Percentiles rank a stretch among this genome's conserved stretches.
phyloP scores from a whole-genome alignment of 2,888 invertebrate genomes.

The Polydrusus tereticollis region DNA sequence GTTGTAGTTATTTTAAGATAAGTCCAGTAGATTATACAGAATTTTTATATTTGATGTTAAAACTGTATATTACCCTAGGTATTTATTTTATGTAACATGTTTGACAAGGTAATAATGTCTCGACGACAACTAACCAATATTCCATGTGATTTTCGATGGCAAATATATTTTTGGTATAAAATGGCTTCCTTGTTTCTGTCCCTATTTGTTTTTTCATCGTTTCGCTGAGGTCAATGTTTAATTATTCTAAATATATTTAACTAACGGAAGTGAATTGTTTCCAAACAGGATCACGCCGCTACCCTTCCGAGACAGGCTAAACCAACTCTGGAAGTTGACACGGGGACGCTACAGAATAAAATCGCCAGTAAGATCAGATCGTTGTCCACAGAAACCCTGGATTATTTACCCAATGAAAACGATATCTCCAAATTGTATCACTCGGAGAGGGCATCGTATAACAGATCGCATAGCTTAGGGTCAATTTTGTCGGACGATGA shows the following conservation, averaged over 20 bases:
- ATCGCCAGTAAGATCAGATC: slow-evolving; percentile 18
- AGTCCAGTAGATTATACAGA: slow-evolving; percentile 56
- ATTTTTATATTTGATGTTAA: slow-evolving; percentile 59
- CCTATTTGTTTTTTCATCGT: slow-evolving; percentile 4
- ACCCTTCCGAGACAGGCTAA: slow-evolving; percentile 61
- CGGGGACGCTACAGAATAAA: slow-evolving; percentile 51
- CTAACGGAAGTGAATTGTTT: slow-evolving; percentile 22
- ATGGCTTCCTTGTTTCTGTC: slow-evolving; percentile 48
- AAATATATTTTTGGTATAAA: slow-evolving; percentile 65
- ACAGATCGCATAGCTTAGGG: slow-evolving; percentile 26
- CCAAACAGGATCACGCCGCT: slow-evolving; percentile 51
- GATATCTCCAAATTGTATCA: background rate
- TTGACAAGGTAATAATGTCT: slow-evolving; percentile 51
- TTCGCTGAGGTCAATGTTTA: background rate
- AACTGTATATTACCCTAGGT: slow-evolving; percentile 52
- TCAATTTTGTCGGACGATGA: slow-evolving; percentile 14
- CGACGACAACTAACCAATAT: slow-evolving; percentile 49
- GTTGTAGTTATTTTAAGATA: slow-evolving; percentile 44
- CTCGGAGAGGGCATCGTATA: background rate
- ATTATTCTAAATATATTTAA: background rate
- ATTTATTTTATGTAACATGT: slow-evolving; percentile 46
- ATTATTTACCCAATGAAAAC: background rate
- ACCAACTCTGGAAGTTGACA: slow-evolving; percentile 55
- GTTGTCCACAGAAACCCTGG: slow-evolving; percentile 28
- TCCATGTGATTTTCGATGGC: slow-evolving; percentile 63